Conservation (phyloP, 2,888 invertebrate species). For the Microctonus brassicae region DNA sequence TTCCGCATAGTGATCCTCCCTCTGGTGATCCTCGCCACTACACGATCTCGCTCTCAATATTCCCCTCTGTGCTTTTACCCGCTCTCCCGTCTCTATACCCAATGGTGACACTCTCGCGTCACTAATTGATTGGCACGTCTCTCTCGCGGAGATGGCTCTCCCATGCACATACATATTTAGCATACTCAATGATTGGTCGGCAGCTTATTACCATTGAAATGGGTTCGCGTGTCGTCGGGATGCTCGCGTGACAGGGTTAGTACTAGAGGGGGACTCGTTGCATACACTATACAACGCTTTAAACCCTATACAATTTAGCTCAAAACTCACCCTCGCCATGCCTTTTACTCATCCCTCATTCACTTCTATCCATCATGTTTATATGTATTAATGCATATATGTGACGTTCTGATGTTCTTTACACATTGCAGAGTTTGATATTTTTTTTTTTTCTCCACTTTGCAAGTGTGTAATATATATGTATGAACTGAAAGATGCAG, state of each 20-base stretch:
- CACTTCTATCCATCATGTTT: not conserved
- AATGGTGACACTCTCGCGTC: slow-evolving; percentile 31
- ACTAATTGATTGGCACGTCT: slow-evolving; percentile 63
- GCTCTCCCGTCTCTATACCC: slow-evolving; percentile 22
- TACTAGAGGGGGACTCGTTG: not conserved
- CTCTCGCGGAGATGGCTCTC: slow-evolving; percentile 42
- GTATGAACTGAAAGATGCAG: slow-evolving; percentile 1
- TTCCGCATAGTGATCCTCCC: not conserved
- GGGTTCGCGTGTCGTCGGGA: slow-evolving; percentile 45
- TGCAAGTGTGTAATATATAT: not conserved
- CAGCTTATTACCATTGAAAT: slow-evolving; percentile 50
- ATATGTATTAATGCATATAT: not conserved
- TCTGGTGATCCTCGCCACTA: slow-evolving; percentile 23
- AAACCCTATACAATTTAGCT: not conserved
- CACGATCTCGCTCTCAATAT: slow-evolving; percentile 20
- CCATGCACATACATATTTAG: slow-evolving; percentile 61
- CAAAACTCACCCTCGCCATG: not conserved
- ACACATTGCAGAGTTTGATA: not conserved
- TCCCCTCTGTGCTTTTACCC: not conserved
- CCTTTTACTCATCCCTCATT: not conserved
- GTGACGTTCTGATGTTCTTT: not conserved
- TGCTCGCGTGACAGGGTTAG: slow-evolving; percentile 45
- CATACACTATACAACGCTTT: not conserved
- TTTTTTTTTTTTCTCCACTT: not conserved
- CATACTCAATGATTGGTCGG: slow-evolving; percentile 60